Base-by-base conservation (phyloP, 2,888 invertebrate genomes). In the Esperia sulphurella region DNA sequence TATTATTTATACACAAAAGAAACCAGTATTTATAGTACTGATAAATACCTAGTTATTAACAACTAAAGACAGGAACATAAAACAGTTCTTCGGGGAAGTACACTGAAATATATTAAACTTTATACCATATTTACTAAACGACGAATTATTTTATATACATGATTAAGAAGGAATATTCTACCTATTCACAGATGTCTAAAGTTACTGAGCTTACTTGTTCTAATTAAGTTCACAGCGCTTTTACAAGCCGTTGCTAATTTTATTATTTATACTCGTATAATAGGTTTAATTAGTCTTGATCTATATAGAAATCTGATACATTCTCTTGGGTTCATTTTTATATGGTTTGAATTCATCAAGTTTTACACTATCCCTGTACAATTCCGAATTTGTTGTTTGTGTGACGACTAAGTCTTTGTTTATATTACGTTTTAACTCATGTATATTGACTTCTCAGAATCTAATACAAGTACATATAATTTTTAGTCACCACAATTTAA, bases 51-150 rank as follows among this genome's bases (percentile, higher is more conserved):
- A 75, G 67, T 77, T 86, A 87, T 87, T 79, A 86, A 88, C 84
- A 87, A 79, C 84, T 86, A 87, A 82, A 63, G 71, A 75, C 83
- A 88, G 86, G 89, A 89, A 89, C 89, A 87, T 83, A 88, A 86
- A 83, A 84, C 83, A 86, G 86, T 85, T 81, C 80, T 74, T 86
- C 80, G 72, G 78, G 78, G 79, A 83, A 80, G 79, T 76, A 71
- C 78, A 75, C 65, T 79, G 79, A 83, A 76, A 86, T 87, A 88
- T 88, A 87, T 87, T 88, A 89, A 80, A 81, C 71, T 81, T 81
- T 83, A 79, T 69, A 78, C 70, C 71, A 68, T 35, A 78, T 57
- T 71, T 75, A 72, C 73, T 78, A 79, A 66, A 68, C 69, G 71
- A 73, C 68, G 71, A 75, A 67, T 72, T 61, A 58, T 54, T 56